These are phyloP conservation scores for Dermatophagoides farinae DNA, from an alignment of 1,140 invertebrate genomes.

Conservation along the genomic window DNA sequence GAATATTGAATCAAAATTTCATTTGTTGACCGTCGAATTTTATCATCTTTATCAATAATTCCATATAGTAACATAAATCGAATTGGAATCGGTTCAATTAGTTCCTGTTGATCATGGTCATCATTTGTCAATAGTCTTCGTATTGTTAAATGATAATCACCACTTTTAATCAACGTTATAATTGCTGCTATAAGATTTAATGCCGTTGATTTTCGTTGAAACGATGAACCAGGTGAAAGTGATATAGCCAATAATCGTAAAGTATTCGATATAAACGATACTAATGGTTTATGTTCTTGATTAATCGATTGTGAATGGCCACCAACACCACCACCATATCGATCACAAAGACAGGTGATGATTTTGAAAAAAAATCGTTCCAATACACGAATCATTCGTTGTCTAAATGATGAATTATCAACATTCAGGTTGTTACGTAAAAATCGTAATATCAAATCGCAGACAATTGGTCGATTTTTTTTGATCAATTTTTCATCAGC, in stretches of 20 bases:
- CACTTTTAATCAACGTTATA: not conserved
- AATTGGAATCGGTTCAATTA: not conserved
- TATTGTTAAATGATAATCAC: not conserved
- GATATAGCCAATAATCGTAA: not conserved
- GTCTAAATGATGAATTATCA: constrained; percentile 8
- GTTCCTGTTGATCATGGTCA: not conserved
- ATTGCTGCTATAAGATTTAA: not conserved
- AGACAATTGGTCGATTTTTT: not conserved
- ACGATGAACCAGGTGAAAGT: constrained; percentile 1
- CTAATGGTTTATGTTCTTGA: not conserved
- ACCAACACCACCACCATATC: not conserved
- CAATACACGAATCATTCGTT: constrained; percentile 1
- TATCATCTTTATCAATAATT: constrained; percentile 9
- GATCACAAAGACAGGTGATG: not conserved
- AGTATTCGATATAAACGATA: not conserved
- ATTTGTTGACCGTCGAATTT: not conserved
- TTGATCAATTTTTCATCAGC: constrained; percentile 1
- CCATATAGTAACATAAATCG: not conserved
- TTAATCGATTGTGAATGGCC: not conserved
- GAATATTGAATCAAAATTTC: constrained; percentile 1
- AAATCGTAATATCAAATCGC: not conserved
- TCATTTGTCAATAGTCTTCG: not conserved
- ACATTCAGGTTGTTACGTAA: not conserved
- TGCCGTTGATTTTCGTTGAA: constrained; percentile 3
- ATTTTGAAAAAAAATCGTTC: constrained; percentile 3